Evolutionary conservation across 2,113 vertebrate species (phyloP).

Genomic region (Sialia sialis): DNA sequence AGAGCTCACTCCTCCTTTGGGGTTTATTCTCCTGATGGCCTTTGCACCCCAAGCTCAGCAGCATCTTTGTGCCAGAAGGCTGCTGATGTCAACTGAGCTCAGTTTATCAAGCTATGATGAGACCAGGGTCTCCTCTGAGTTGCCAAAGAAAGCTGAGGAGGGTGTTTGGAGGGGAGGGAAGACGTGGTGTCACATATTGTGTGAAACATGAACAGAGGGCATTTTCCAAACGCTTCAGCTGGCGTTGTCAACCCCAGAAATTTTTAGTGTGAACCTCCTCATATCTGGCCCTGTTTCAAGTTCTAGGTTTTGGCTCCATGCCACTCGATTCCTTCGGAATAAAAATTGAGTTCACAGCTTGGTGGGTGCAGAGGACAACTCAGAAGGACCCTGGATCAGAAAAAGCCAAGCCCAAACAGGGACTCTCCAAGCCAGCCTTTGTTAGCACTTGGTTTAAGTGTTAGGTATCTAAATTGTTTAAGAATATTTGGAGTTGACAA

Average conservation of each 20-base stretch:
- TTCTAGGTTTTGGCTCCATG: background rate
- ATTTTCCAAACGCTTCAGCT: background rate
- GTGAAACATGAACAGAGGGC: background rate
- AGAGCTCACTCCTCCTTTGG: background rate
- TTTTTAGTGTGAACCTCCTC: background rate
- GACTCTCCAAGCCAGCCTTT: background rate
- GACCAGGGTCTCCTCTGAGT: background rate
- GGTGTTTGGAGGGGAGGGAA: background rate
- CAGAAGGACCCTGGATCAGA: background rate
- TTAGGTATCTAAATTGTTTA: background rate
- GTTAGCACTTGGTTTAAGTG: background rate
- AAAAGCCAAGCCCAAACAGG: background rate
- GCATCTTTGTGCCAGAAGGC: background rate
- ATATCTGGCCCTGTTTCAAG: background rate
- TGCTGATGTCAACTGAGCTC: background rate
- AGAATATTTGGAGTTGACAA: background rate
- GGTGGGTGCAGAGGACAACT: background rate
- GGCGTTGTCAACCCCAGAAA: background rate
- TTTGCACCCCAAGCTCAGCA: background rate
- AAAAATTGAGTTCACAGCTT: background rate
- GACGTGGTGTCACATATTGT: background rate
- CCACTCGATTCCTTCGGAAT: background rate
- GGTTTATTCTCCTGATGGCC: background rate
- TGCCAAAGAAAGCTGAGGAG: background rate
- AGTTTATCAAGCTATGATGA: background rate